Base-by-base conservation (phyloP, 2,888 invertebrate genomes). In the Cephus pulcher region DNA sequence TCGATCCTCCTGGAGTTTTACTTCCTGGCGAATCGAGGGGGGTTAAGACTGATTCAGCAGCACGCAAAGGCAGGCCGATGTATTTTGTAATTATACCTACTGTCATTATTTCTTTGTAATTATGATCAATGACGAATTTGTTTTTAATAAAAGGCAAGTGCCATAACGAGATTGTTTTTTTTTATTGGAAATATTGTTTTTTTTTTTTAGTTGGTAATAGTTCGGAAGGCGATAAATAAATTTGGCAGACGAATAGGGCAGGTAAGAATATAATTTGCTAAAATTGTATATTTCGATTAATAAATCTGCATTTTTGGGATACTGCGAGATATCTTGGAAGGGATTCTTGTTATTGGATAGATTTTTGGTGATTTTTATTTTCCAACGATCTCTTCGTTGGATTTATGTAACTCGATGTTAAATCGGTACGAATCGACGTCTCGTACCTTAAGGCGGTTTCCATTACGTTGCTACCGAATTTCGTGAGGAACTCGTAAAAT, bases 141-240 rank as follows among this genome's bases (percentile, higher is more conserved):
- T 90, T 90, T 88, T 87, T 88, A 89, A 89, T 89, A 89, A 88
- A 90, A 70, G 87, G 90, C 89, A 88, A 86, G 89, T 89, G 89
- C 89, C 89, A 90, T 90, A 89, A 89, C 86, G 34, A 12, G n/a
- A 74, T 74, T 34, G 32, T 34, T 0, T 32, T 35, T 35, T 32
- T 35, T 35, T 35, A 35, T 35, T 35, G 0, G 11, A 35, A 35
- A 9, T 34, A 6, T 34, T 11, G 30, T 11, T 11, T 34, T 34
- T 34, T 11, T 34, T 34, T 34, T 34, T 34, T 34, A 1, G 34
- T 34, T 11, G 34, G 9, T 1, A 11, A 34, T 34, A 11, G 1
- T 11, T 34, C 34, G 34, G 11, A 35, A 12, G 35, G 35, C 3
- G 35, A 35, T 11, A 0, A 35, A 35, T 12, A 12, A 11, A 35